Evolutionary conservation across 2,113 vertebrate genomes (phyloP), one percentile per base, ranked within the genome.

Genomic region (Chrysemys picta): DNA sequence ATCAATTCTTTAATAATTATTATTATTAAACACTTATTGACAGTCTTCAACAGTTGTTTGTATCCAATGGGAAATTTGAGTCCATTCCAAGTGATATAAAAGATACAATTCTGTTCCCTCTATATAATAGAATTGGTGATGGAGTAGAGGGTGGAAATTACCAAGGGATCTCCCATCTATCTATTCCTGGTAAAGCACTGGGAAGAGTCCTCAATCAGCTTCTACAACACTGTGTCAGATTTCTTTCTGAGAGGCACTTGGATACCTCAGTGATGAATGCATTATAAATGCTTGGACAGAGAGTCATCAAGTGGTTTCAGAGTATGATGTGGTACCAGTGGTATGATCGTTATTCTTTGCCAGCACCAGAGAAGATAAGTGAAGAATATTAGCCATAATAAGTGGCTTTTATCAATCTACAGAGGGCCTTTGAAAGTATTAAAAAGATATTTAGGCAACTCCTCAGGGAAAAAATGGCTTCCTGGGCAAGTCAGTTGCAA

Each of bases 341-440:
- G 50, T 87, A 93, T 84, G 80, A 88, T 54, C 31, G 85, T 10
- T 91, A 47, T 95, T 11, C 52, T 82, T 69, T 89, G 84, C 69
- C 89, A 86, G 9, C 84, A 89, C 49, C 76, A 92, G 83, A 72
- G 87, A 84, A 90, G 89, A 93, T 86, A 86, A 4, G 80, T 92
- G 93, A 95, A 89, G 85, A 29, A 59, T 45, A 89, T 91, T 93
- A 84, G 31, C 31, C 56, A 69, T 91, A 82, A 81, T 86, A 84
- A 94, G 88, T 96, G 88, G 29, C 19, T 94, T 96, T 96, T 94
- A 94, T 95, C 82, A 93, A 96, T 96, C 80, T 90, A 75, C 29
- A 84, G 90, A 85, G 56, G 54, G 5, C 42, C 85, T 89, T 86
- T 92, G 80, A 94, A 94, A 96, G 90, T 94, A 22, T 35, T 50